phyloP scores from a whole-genome alignment of 2,113 vertebrate species.

The Suricata suricatta region DNA sequence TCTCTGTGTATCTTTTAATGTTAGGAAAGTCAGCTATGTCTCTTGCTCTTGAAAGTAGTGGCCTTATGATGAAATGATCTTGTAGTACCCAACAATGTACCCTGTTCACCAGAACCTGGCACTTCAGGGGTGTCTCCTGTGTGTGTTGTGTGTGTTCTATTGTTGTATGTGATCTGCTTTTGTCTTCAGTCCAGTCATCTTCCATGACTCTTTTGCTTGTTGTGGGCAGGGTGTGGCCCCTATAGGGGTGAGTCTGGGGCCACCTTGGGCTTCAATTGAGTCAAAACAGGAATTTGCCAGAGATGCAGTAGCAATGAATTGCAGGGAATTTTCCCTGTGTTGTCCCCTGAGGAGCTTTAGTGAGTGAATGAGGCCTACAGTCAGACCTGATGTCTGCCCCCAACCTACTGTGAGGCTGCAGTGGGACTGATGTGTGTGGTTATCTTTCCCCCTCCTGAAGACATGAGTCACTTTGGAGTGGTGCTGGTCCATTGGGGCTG shows the following conservation, averaged over 20 bases:
- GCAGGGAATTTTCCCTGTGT: neutral
- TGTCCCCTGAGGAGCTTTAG: neutral
- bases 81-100: neutral
- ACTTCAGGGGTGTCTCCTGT: neutral
- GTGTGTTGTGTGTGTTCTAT: neutral
- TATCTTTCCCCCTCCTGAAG: neutral
- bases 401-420: neutral
- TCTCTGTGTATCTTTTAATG: neutral
- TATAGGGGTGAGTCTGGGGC: neutral
- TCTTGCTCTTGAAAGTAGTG: neutral
- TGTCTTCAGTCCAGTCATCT: neutral
- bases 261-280: neutral
- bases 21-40: neutral
- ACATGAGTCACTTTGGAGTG: neutral
- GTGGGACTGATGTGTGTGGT: neutral
- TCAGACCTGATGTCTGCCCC: neutral
- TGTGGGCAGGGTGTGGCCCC: neutral
- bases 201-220: neutral
- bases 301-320: neutral
- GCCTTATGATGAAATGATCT: neutral
- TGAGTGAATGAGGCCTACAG: neutral
- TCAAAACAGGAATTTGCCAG: neutral
- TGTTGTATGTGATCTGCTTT: neutral
- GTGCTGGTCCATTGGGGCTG: neutral
- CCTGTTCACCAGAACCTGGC: neutral